Evolutionary conservation across 2,113 vertebrate species (phyloP), one percentile per base, ranked within the genome.

Genomic region (Pagrus major): DNA sequence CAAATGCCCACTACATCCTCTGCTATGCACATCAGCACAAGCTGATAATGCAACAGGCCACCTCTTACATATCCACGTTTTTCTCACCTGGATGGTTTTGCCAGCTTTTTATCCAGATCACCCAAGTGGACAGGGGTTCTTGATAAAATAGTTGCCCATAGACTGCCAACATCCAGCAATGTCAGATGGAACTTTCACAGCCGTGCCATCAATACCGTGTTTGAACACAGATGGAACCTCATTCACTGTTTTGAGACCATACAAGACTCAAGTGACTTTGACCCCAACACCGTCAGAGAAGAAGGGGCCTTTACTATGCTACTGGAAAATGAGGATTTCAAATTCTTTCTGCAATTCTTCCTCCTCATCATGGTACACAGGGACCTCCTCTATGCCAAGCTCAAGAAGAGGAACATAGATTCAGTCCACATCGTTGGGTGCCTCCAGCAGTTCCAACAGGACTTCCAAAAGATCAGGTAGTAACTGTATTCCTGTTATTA

Each of bases 171-270:
- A 39, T 39, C 37, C 37, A 10, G 37, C 37, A 39, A 39, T 9
- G 10, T 39, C 37, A 39, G 37, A 7, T 39, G 37, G 9, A 39
- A 39, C 37, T 35, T 35, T 11, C 31, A 35, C 31, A 35, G 56
- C 18, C 18, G 18, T 10, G 29, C 18, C 9, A 11, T 59, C 56
- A 59, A 35, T 6, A 59, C 31, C 8, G 56, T 33, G 18, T 35
- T 59, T 41, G 52, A 71, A 11, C 52, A 55, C 67, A 70, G 23
- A 27, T 15, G 31, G 3, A 23, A 70, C 29, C 23, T 68, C 55
- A 23, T 77, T 1, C 41, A 69, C 5, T 72, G 78, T 37, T 75
- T 75, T 41, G 10, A 64, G 5, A 49, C 16, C 35, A 75, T 65
- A 4, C 9, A 18, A 5, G 71, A 61, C 46, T 74, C 44, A 15